A percentile compares a stretch with the other conserved stretches of the same genome.
These are phyloP conservation scores for Urocyon cinereoargenteus DNA, from an alignment of 2,797 vertebrate species.

Conservation along the genomic window DNA sequence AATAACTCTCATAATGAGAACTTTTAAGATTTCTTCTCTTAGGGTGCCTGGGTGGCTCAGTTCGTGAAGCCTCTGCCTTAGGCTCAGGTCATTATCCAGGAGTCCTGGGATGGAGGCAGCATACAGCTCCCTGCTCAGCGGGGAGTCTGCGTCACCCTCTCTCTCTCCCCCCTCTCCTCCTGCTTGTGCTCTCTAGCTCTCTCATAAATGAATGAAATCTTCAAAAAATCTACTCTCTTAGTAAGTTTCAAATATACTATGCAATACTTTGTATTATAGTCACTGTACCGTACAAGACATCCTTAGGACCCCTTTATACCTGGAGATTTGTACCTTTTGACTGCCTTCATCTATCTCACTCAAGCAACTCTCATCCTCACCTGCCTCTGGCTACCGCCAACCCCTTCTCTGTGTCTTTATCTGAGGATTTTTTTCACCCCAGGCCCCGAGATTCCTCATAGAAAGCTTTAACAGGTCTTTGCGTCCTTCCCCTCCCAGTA, in stretches of 20 bases:
- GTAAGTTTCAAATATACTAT: background rate
- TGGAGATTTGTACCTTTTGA: background rate
- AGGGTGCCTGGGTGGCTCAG: no score
- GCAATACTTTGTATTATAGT: background rate
- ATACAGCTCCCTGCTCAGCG: no score
- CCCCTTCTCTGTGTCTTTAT: background rate
- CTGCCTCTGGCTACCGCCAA: background rate
- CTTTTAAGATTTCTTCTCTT: background rate
- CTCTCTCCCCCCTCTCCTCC: no score
- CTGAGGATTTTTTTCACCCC: no score
- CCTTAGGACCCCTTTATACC: background rate
- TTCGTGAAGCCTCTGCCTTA: no score
- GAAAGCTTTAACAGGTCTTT: background rate
- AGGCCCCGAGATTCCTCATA: background rate
- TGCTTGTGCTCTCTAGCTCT: no score
- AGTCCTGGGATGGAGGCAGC: no score
- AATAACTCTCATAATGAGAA: background rate
- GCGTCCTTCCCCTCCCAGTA: background rate
- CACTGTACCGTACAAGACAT: background rate
- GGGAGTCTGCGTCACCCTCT: no score
- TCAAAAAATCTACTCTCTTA: background rate
- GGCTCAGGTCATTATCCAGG: no score
- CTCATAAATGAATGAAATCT: no score
- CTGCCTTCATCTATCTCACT: background rate
- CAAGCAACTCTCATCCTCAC: background rate